These are phyloP conservation scores for Cariama cristata DNA, from an alignment of 2,113 vertebrate genomes.

Conservation along the genomic window DNA sequence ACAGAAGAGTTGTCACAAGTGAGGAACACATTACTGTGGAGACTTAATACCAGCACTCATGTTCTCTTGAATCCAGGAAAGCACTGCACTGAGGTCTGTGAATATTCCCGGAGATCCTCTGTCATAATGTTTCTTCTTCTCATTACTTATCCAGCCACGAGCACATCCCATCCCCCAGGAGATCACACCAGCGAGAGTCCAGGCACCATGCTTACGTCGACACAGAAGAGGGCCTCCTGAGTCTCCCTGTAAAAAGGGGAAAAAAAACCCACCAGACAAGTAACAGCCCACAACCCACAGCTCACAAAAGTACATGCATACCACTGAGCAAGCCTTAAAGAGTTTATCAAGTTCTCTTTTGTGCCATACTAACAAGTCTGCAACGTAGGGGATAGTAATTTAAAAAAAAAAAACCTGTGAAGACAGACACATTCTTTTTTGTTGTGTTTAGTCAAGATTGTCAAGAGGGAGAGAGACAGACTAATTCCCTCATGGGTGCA, in stretches of 20 bases:
- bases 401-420: background rate
- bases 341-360: background rate
- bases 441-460: background rate
- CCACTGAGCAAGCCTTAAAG: background rate
- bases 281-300: background rate
- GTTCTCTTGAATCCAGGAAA: slow-evolving; percentile 82
- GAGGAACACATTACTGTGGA: background rate
- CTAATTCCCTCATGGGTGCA: background rate
- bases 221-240: slow-evolving; percentile 88
- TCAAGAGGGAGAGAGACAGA: background rate
- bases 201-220: slow-evolving; percentile 68
- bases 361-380: background rate
- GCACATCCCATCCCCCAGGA: slow-evolving; percentile 92
- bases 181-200: slow-evolving; percentile 84
- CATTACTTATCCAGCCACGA: slow-evolving; percentile 82
- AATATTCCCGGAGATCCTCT: slow-evolving; percentile 88
- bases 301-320: background rate
- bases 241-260: slow-evolving; percentile 79
- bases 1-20: background rate
- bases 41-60: slow-evolving; percentile 59
- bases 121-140: slow-evolving; percentile 29
- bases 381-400: rapidly evolving
- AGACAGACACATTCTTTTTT: background rate
- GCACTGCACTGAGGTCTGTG: slow-evolving; percentile 80
- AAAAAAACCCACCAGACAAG: background rate